Evolutionary conservation across 1,140 invertebrate genomes (phyloP).

Genomic region (Lordiphosa collinella): DNA sequence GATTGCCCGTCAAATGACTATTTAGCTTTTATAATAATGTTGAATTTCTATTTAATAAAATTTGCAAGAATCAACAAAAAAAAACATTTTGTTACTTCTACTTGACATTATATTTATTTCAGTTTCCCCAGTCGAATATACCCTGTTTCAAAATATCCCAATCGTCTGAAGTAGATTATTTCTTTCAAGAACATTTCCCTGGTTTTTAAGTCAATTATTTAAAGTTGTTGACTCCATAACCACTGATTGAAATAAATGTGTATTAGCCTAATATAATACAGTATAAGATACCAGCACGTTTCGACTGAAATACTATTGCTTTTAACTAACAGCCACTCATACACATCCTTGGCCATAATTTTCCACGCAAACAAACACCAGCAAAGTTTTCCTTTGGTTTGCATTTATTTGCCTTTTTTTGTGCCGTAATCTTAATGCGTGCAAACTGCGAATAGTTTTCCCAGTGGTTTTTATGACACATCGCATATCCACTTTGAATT

Average conservation of each 20-base stretch:
- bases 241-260: slow-evolving; percentile 5
- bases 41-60: too few species aligned
- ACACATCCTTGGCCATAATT: not conserved
- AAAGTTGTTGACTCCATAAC: slow-evolving; percentile 28
- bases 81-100: too few species aligned
- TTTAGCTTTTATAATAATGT: too few species aligned
- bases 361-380: not conserved
- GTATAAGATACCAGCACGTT: not conserved
- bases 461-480: not conserved
- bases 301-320: not conserved
- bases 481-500: slow-evolving; percentile 20
- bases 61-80: too few species aligned
- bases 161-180: too few species aligned
- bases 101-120: too few species aligned
- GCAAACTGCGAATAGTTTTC: slow-evolving; percentile 26
- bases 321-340: not conserved
- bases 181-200: not conserved
- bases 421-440: slow-evolving; percentile 26
- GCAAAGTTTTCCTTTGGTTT: not conserved
- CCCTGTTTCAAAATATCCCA: too few species aligned
- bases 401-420: not conserved
- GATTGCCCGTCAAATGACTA: too few species aligned
- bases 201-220: slow-evolving; percentile 29
- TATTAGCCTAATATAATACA: too few species aligned
- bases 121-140: too few species aligned